A percentile compares a stretch with the other conserved stretches of the same genome.
Evolutionary conservation across 2,797 vertebrate species (phyloP).

Genomic region (Hafferia zeledoni): DNA sequence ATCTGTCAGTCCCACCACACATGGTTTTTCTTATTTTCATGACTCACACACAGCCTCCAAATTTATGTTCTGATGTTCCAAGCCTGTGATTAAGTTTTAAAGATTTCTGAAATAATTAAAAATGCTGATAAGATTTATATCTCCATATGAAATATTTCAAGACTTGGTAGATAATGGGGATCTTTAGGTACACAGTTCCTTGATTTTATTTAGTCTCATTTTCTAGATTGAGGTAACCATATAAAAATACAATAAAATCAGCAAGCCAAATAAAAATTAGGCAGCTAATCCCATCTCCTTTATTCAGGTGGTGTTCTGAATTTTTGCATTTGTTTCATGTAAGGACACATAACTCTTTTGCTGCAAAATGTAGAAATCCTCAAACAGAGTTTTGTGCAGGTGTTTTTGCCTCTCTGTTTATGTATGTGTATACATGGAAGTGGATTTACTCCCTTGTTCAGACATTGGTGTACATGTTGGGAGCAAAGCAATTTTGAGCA

Average conservation of each 20-base stretch:
- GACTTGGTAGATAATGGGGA: background rate
- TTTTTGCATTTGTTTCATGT: background rate
- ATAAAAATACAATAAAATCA: background rate
- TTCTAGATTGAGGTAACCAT: background rate
- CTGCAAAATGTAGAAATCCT: background rate
- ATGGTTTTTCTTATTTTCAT: background rate
- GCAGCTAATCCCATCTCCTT: background rate
- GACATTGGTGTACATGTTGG: background rate
- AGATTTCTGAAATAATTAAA: background rate
- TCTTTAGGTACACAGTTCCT: background rate
- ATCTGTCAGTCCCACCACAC: background rate
- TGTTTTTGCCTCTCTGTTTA: background rate
- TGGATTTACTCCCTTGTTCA: background rate
- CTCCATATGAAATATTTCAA: background rate
- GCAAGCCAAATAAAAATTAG: background rate
- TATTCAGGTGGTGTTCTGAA: background rate
- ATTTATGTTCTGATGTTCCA: background rate
- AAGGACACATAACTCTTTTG: background rate
- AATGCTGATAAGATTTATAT: background rate
- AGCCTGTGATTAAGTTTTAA: background rate
- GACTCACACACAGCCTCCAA: background rate
- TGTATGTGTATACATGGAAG: fast-evolving
- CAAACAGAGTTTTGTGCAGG: background rate
- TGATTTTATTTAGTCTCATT: background rate
- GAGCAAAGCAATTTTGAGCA: background rate